Percentiles rank a stretch among this genome's conserved stretches.
phyloP scores from a whole-genome alignment of 2,888 invertebrate genomes.

The Lathronympha strigana region DNA sequence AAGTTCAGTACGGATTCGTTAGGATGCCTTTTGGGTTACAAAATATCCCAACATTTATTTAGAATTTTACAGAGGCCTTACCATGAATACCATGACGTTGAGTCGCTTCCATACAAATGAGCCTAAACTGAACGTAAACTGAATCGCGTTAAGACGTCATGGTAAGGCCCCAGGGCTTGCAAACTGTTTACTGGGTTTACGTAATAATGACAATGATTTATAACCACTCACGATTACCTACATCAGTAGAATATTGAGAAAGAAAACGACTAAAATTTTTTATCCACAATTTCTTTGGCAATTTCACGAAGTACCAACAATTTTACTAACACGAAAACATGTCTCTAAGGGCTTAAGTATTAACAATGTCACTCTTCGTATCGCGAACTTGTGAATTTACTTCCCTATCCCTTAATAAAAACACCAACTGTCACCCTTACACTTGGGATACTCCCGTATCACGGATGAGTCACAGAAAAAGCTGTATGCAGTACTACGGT shows the following conservation, averaged over 20 bases:
- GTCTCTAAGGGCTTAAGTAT: background rate
- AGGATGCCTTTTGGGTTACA: constrained; percentile 1
- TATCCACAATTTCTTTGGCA: background rate
- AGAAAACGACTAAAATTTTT: too few relatives aligned
- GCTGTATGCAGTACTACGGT: background rate
- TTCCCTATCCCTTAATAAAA: constrained; percentile 26
- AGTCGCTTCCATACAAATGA: too few relatives aligned
- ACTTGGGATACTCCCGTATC: constrained; percentile 1
- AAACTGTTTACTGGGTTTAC: too few relatives aligned
- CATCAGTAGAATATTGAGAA: too few relatives aligned
- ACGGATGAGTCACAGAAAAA: background rate
- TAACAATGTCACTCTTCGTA: background rate
- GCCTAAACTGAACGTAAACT: too few relatives aligned
- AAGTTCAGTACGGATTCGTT: background rate
- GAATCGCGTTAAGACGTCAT: too few relatives aligned
- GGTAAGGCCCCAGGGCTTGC: too few relatives aligned
- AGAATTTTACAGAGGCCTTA: too few relatives aligned
- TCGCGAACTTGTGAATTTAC: constrained; percentile 25
- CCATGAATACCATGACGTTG: too few relatives aligned
- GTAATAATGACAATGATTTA: too few relatives aligned
- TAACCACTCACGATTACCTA: too few relatives aligned
- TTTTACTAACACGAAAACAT: background rate
- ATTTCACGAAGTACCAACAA: background rate
- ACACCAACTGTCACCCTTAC: constrained; percentile 25
- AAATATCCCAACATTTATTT: background rate